These are phyloP conservation scores for Clupea harengus DNA, from an alignment of 2,113 vertebrate species.

Conservation along the genomic window DNA sequence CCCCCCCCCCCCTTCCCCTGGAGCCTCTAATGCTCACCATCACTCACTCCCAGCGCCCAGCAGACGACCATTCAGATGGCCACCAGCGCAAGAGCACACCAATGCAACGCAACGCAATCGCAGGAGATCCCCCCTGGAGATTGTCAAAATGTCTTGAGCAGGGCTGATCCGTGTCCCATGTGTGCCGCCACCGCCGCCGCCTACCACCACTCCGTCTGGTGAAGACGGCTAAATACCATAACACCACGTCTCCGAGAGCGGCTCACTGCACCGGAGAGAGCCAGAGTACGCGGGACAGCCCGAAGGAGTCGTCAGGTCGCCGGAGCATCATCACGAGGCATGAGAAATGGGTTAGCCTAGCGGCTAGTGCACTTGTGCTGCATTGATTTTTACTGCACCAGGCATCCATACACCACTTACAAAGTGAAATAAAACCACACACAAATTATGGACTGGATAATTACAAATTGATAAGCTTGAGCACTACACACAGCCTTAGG, in stretches of 20 bases:
- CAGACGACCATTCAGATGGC: slow-evolving; percentile 40
- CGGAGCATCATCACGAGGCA: not conserved
- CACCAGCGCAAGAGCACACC: not conserved
- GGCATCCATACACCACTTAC: not conserved
- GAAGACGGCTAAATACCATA: not conserved
- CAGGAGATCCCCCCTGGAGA: not conserved
- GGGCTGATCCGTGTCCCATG: not conserved
- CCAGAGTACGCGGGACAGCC: not conserved
- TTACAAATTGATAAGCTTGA: not conserved
- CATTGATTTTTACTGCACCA: not conserved
- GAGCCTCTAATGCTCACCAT: slow-evolving; percentile 55
- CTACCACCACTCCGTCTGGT: not conserved
- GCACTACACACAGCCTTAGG: not conserved
- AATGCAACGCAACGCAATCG: slow-evolving; percentile 49
- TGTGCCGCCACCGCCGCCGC: not conserved
- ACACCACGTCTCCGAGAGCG: no score
- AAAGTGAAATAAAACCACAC: not conserved
- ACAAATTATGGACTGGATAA: not conserved
- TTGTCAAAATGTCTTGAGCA: not conserved
- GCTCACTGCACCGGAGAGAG: no score
- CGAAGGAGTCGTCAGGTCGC: no score
- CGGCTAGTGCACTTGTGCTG: not conserved
- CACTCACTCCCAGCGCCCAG: slow-evolving; percentile 43
- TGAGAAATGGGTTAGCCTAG: not conserved
- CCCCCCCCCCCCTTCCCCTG: slow-evolving; percentile 3